Evolutionary conservation across 1,140 invertebrate species (phyloP).

Genomic region (Micrasema longulum): DNA sequence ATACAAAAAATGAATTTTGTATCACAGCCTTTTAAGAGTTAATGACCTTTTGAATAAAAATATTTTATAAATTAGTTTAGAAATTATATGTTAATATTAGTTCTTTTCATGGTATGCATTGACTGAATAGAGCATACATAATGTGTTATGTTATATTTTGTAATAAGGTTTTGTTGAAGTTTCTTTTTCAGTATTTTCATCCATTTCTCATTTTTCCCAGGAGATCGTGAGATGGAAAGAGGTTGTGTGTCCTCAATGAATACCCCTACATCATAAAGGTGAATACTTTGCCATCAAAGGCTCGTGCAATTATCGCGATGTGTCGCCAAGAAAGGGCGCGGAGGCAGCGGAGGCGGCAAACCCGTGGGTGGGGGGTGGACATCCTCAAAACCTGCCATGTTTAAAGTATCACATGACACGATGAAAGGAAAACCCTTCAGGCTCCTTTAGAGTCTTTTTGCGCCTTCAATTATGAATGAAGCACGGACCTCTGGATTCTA

Average conservation of each 20-base stretch:
- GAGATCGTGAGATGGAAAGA: not conserved
- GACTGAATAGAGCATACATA: too few species aligned
- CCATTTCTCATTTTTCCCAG: too few species aligned
- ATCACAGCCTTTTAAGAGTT: too few species aligned
- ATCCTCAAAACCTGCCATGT: constrained; percentile 18
- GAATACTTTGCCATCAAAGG: constrained; percentile 41
- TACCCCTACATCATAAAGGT: constrained; percentile 42
- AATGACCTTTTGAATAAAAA: too few species aligned
- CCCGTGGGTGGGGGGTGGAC: not conserved
- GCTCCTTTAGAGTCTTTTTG: constrained; percentile 31
- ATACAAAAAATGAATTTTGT: too few species aligned
- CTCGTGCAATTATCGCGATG: constrained; percentile 41
- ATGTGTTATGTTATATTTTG: too few species aligned
- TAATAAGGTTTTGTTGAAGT: too few species aligned
- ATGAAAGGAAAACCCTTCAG: constrained; percentile 34
- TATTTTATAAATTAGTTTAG: too few species aligned
- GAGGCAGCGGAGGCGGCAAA: not conserved
- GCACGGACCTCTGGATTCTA: constrained; percentile 22
- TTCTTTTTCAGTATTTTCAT: too few species aligned
- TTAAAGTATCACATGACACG: constrained; percentile 38
- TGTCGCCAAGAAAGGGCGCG: constrained; percentile 17
- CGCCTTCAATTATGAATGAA: constrained; percentile 32
- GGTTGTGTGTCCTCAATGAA: constrained; percentile 19
- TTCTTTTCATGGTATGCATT: too few species aligned
- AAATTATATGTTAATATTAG: too few species aligned